These are phyloP conservation scores for Cosmopolites sordidus DNA, from an alignment of 2,888 invertebrate species.

Conservation along the genomic window DNA sequence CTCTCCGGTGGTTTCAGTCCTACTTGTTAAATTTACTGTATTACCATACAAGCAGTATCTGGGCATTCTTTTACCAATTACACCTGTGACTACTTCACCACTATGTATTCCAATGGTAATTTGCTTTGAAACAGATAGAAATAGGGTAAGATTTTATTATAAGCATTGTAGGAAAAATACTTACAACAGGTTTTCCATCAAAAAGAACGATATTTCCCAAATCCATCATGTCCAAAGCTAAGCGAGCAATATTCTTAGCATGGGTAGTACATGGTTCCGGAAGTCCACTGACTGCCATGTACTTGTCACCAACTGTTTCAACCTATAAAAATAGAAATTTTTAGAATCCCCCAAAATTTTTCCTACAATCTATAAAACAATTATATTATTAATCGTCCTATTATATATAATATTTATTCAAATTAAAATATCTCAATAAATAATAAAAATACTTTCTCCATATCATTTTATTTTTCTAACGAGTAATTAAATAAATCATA, in stretches of 20 bases:
- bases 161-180: too few relatives aligned
- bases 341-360: too few relatives aligned
- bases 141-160: background rate
- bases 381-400: too few relatives aligned
- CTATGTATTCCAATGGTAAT: conserved; percentile 93
- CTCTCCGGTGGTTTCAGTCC: conserved; percentile 88
- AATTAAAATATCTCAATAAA: too few relatives aligned
- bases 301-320: conserved; percentile 96
- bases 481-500: too few relatives aligned
- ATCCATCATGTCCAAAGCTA: conserved; percentile 96
- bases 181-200: conserved; percentile 83
- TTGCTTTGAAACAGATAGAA: conserved; percentile 56
- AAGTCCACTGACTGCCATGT: conserved; percentile 95
- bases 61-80: conserved; percentile 92
- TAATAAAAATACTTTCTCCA: too few relatives aligned
- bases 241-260: conserved; percentile 82
- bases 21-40: conserved; percentile 88
- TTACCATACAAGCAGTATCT: conserved; percentile 91
- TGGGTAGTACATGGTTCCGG: conserved; percentile 88
- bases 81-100: conserved; percentile 91
- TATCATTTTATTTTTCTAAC: too few relatives aligned
- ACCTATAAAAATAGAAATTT: conserved; percentile 75
- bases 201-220: conserved; percentile 80
- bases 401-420: too few relatives aligned
- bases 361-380: too few relatives aligned